phyloP scores from a whole-genome alignment of 1,140 invertebrate genomes.

The Eurosta solidaginis region DNA sequence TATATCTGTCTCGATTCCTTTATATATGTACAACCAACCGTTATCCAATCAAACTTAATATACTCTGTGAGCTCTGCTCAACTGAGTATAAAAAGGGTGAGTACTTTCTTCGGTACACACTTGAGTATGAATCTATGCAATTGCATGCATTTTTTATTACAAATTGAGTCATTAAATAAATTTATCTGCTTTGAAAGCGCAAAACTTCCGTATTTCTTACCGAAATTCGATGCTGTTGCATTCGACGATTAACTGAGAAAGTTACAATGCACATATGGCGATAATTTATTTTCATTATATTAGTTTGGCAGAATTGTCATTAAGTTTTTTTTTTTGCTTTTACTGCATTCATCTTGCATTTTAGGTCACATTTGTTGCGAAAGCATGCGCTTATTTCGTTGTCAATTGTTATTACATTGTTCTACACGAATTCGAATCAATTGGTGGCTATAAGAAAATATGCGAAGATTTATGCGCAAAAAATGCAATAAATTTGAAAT shows the following conservation, averaged over 20 bases:
- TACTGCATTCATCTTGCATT: not conserved
- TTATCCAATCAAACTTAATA: too few relatives aligned
- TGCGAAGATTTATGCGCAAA: not conserved
- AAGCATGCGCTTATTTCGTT: not conserved
- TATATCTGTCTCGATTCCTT: too few relatives aligned
- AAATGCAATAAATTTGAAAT: not conserved
- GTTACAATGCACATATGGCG: not conserved
- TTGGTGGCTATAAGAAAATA: not conserved
- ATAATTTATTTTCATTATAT: slow-evolving; percentile 5
- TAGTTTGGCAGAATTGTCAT: not conserved
- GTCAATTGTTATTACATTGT: not conserved
- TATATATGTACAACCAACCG: too few relatives aligned
- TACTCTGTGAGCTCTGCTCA: too few relatives aligned
- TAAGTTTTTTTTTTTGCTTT: not conserved
- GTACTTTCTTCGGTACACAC: not conserved
- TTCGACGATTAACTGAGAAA: not conserved
- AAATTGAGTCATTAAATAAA: slow-evolving; percentile 29
- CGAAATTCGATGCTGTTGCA: not conserved
- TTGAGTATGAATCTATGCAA: not conserved
- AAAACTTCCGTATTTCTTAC: slow-evolving; percentile 4
- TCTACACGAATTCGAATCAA: not conserved
- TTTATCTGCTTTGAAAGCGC: slow-evolving; percentile 31
- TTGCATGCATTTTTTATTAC: slow-evolving; percentile 12
- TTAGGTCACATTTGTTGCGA: not conserved
- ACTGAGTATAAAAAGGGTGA: not conserved